phyloP scores from a whole-genome alignment of 2,113 vertebrate species.

The Amphiprion percula region DNA sequence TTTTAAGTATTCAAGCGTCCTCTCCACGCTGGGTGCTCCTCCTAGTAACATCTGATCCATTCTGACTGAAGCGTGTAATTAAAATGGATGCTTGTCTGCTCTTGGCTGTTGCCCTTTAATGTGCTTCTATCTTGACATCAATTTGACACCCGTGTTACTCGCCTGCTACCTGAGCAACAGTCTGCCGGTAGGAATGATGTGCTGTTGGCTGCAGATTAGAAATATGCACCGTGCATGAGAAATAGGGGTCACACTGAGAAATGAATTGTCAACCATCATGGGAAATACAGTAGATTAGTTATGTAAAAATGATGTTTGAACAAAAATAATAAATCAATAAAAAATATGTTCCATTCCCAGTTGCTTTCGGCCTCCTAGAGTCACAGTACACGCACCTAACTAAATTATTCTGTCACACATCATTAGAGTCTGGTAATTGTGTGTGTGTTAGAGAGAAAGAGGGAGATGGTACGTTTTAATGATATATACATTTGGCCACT shows the following conservation, averaged over 20 bases:
- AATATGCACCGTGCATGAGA: slow-evolving; percentile 9
- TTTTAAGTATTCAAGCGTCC: slow-evolving; percentile 7
- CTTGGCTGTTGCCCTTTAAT: slow-evolving; percentile 41
- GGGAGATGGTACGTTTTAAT: not conserved
- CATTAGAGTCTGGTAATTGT: slow-evolving; percentile 38
- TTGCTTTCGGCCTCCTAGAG: slow-evolving; percentile 38
- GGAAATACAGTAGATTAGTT: slow-evolving; percentile 4
- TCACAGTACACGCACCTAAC: slow-evolving; percentile 1
- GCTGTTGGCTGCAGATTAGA: slow-evolving; percentile 23
- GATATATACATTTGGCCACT: slow-evolving; percentile 33
- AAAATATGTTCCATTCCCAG: not conserved
- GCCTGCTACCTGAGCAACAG: slow-evolving; percentile 18
- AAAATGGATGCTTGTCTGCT: slow-evolving; percentile 55
- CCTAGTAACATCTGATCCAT: slow-evolving; percentile 20
- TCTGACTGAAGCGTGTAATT: slow-evolving; percentile 63
- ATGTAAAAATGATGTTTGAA: slow-evolving; percentile 19
- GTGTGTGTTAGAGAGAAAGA: not conserved
- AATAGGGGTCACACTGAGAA: slow-evolving; percentile 7
- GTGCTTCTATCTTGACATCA: slow-evolving; percentile 22
- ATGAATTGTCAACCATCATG: slow-evolving; percentile 5
- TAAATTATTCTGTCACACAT: slow-evolving; percentile 50
- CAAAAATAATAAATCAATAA: not conserved
- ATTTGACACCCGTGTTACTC: slow-evolving; percentile 20
- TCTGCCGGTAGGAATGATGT: slow-evolving; percentile 23
- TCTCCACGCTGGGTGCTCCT: not conserved